Evolutionary conservation across 2,113 vertebrate species (phyloP).

Genomic region (Polyodon spathula): DNA sequence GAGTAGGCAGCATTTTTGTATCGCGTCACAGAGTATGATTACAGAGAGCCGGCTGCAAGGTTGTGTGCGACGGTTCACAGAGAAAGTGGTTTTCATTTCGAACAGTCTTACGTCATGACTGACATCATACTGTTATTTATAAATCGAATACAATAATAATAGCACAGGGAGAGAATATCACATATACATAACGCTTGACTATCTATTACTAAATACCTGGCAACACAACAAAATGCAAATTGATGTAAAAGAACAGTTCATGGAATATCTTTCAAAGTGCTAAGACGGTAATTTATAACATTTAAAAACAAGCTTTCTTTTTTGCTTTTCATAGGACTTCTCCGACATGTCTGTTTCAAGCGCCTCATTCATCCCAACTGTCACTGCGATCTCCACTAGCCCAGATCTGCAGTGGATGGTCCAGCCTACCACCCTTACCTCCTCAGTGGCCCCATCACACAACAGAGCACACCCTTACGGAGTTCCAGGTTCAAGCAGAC

Average conservation of each 20-base stretch:
- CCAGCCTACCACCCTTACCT: conserved; percentile 67
- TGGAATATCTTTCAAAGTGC: conserved; percentile 8
- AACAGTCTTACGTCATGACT: conserved; percentile 71
- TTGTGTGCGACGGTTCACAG: conserved; percentile 68
- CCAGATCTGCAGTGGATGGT: conserved; percentile 88
- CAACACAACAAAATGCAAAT: conserved; percentile 8
- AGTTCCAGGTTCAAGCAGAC: conserved; percentile 38
- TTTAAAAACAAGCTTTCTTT: conserved; percentile 22
- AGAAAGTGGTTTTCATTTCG: conserved; percentile 73
- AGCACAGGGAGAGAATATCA: too few species aligned
- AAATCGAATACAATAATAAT: conserved; percentile 32
- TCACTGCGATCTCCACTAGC: conserved; percentile 79
- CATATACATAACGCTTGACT: conserved; percentile 20
- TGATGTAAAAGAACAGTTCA: neutral
- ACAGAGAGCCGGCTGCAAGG: conserved; percentile 7
- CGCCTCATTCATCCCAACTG: conserved; percentile 77
- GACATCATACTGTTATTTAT: conserved; percentile 80
- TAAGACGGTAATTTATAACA: neutral
- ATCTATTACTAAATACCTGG: conserved; percentile 1
- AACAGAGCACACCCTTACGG: conserved; percentile 66
- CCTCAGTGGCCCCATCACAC: conserved; percentile 76
- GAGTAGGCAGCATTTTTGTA: too few species aligned
- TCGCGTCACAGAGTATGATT: too few species aligned
- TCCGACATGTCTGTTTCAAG: conserved; percentile 75
- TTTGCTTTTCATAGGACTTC: conserved; percentile 66